Evolutionary conservation across 2,888 invertebrate genomes (phyloP), one percentile per base, ranked within the genome.

Genomic region (Andrena camellia): DNA sequence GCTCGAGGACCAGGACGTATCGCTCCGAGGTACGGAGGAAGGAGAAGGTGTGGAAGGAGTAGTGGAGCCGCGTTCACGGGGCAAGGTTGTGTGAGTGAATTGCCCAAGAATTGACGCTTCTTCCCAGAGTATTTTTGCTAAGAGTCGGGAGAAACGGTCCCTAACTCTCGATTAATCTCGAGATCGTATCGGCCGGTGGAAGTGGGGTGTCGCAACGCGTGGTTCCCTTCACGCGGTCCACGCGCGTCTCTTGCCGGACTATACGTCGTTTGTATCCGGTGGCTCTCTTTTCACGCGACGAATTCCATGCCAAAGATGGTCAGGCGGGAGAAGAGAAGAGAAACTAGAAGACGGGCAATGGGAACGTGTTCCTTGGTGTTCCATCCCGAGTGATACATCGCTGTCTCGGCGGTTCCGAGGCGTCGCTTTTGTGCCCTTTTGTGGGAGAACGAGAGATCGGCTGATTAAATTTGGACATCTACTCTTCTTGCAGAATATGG

Each of bases 251-350:
- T n/a, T 23, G 8, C 60, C 31, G 20, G 62, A n/a, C 42, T 42
- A 17, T 42, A 42, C 17, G 54, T 60, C 68, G n/a, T 64, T 10
- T 17, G 64, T 59, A 64, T 64, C 23, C 71, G 75, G 59, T 57
- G 68, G 26, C 29, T 62, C 60, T 63, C 71, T 75, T 71, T 68
- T 78, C 71, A 73, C 68, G 54, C 78, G 60, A 78, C 54, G 79
- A 83, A 84, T 84, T 83, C 74, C 79, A 77, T 8, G 77, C 84
- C 74, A 77, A 84, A 84, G 72, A 84, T 83, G 74, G 84, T 78
- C 35, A 70, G 52, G 33, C n/a, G 5, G 54, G 31, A 20, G 31
- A n/a, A 35, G 29, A 54, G n/a, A 20, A 29, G 63, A 74, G 64
- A 67, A 69, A 76, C 62, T 76, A 66, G 52, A 68, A 52, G 67